These are phyloP conservation scores for Gulo gulo DNA, from an alignment of 2,113 vertebrate genomes.

Conservation along the genomic window DNA sequence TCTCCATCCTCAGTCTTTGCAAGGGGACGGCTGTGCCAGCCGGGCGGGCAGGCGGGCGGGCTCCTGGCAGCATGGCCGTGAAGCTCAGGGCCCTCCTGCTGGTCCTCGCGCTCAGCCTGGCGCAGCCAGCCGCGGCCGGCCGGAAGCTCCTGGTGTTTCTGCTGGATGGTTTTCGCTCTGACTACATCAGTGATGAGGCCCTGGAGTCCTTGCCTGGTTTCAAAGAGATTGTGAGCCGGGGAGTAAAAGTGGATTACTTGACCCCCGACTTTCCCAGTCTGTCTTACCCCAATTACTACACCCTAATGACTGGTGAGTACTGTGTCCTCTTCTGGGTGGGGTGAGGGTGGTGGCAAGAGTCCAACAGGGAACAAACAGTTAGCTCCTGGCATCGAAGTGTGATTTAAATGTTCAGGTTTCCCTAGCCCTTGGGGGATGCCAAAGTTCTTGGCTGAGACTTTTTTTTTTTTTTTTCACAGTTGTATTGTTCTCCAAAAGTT, in stretches of 20 bases:
- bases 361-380: too few relatives aligned
- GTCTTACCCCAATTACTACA: constrained; percentile 97
- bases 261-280: constrained; percentile 95
- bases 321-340: rapidly evolving
- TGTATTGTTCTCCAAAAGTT: not conserved
- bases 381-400: not conserved
- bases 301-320: constrained; percentile 94
- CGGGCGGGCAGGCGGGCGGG: not conserved
- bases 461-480: not conserved
- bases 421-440: not conserved
- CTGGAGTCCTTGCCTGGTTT: constrained; percentile 89
- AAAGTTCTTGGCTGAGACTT: not conserved
- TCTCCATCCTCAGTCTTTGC: constrained; percentile 10
- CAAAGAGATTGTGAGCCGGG: constrained; percentile 86
- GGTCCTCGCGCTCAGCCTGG: constrained; percentile 64
- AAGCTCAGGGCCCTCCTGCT: constrained; percentile 60
- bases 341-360: not conserved
- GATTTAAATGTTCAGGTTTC: not conserved
- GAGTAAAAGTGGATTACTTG: constrained; percentile 95
- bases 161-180: constrained; percentile 94
- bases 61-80: constrained; percentile 65
- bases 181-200: constrained; percentile 90
- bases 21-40: constrained; percentile 50
- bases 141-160: constrained; percentile 91
- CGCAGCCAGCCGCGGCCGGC: constrained; percentile 39